Evolutionary conservation across 2,113 vertebrate genomes (phyloP).

Genomic region (Embiotoca jacksoni): DNA sequence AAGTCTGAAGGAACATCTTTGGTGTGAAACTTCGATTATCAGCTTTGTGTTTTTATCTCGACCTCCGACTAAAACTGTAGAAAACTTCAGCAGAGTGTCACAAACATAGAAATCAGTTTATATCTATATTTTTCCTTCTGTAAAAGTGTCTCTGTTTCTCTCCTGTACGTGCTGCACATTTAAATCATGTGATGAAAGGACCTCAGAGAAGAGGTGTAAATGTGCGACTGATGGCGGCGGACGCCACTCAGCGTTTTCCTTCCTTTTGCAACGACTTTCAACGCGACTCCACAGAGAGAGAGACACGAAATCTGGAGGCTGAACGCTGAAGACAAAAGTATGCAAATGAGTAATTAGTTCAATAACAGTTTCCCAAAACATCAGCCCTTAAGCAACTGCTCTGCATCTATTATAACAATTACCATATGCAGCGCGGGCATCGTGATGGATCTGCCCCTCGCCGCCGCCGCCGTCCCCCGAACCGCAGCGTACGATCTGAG

Average conservation of each 20-base stretch:
- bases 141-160: too few relatives aligned
- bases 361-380: constrained; percentile 72
- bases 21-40: too few relatives aligned
- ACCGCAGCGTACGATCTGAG: constrained; percentile 2
- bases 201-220: background rate
- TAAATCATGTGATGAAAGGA: too few relatives aligned
- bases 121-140: too few relatives aligned
- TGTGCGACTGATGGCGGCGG: constrained; percentile 1
- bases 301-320: constrained; percentile 36
- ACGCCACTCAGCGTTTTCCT: constrained; percentile 16
- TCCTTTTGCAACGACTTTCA: constrained; percentile 43
- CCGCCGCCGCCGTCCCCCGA: constrained; percentile 6
- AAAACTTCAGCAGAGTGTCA: too few relatives aligned
- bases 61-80: too few relatives aligned
- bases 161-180: too few relatives aligned
- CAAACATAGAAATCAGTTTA: too few relatives aligned
- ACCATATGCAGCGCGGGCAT: constrained; percentile 41
- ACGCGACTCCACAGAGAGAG: constrained; percentile 54
- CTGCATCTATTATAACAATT: constrained; percentile 72
- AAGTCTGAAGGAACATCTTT: too few relatives aligned
- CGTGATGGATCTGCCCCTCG: constrained; percentile 56
- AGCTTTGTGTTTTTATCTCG: too few relatives aligned
- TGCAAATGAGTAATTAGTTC: constrained; percentile 77
- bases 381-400: constrained; percentile 66
- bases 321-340: constrained; percentile 63